Conservation (phyloP, 2,888 invertebrate genomes). For the Athalia cordata region DNA sequence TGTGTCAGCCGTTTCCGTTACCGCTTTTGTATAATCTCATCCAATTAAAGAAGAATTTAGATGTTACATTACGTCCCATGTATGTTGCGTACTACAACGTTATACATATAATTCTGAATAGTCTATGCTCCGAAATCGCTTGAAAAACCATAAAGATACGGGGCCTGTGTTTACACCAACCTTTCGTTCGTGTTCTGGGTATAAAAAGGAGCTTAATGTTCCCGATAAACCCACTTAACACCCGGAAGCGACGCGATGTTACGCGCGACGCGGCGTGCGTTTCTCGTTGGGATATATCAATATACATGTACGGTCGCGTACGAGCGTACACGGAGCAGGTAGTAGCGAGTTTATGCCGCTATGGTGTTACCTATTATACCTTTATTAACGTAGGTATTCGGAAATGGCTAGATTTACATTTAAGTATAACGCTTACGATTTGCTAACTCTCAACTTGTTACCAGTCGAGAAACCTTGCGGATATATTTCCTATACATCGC, state of each 20-base stretch:
- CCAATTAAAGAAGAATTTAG: conserved; percentile 25
- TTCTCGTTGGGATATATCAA: conserved; percentile 25
- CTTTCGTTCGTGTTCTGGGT: conserved; percentile 28
- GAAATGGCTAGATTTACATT: too few relatives aligned
- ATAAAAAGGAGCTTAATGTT: conserved; percentile 40
- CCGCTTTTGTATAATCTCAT: not conserved
- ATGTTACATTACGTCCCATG: conserved; percentile 3
- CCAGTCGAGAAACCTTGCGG: not conserved
- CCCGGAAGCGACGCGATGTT: conserved; percentile 27
- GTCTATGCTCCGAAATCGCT: conserved; percentile 23
- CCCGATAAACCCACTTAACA: conserved; percentile 41
- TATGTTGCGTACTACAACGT: too few relatives aligned
- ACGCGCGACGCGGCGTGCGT: not conserved
- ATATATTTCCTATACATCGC: conserved; percentile 25
- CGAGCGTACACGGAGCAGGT: too few relatives aligned
- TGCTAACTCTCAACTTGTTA: too few relatives aligned
- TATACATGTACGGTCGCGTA: not conserved
- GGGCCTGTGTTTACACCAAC: conserved; percentile 27
- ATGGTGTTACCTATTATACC: too few relatives aligned
- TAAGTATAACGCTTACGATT: too few relatives aligned
- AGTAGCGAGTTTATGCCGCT: too few relatives aligned
- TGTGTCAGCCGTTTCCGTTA: not conserved
- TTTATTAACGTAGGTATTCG: too few relatives aligned
- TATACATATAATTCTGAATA: too few relatives aligned
- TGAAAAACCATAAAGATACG: conserved; percentile 37